Conservation (phyloP, 2,888 invertebrate genomes). For the Odontomyia ornata region DNA sequence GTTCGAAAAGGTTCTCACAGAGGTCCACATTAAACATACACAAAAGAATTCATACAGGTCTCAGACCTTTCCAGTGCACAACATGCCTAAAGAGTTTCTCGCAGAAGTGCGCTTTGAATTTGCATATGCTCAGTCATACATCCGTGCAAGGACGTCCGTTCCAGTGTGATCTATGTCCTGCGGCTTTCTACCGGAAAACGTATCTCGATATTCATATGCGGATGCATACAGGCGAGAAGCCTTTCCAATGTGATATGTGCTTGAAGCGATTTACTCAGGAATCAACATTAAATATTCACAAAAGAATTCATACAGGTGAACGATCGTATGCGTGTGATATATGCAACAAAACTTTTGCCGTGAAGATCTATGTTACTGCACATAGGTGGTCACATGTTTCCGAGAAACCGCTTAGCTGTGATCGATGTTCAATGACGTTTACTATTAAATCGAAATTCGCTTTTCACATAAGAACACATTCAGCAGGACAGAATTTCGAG, state of each 20-base stretch:
- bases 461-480: no score
- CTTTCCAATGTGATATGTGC: slow-evolving; percentile 56
- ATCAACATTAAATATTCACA: slow-evolving; percentile 83
- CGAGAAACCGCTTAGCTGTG: no score
- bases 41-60: slow-evolving; percentile 78
- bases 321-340: no score
- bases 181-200: slow-evolving; percentile 68
- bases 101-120: slow-evolving; percentile 70
- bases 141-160: slow-evolving; percentile 53
- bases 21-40: slow-evolving; percentile 84
- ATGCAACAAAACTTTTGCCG: no score
- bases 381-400: no score
- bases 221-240: slow-evolving; percentile 57
- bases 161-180: slow-evolving; percentile 69
- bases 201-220: slow-evolving; percentile 68
- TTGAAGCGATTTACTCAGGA: slow-evolving; percentile 83
- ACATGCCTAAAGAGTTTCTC: slow-evolving; percentile 70
- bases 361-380: no score
- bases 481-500: no score
- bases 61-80: slow-evolving; percentile 69
- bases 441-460: slow-evolving; percentile 80
- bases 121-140: slow-evolving; percentile 70
- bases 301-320: slow-evolving; percentile 81
- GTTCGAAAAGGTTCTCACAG: slow-evolving; percentile 82
- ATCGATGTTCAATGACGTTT: slow-evolving; percentile 76